Evolutionary conservation across 2,113 vertebrate species (phyloP).

Genomic region (Scalopus aquaticus): DNA sequence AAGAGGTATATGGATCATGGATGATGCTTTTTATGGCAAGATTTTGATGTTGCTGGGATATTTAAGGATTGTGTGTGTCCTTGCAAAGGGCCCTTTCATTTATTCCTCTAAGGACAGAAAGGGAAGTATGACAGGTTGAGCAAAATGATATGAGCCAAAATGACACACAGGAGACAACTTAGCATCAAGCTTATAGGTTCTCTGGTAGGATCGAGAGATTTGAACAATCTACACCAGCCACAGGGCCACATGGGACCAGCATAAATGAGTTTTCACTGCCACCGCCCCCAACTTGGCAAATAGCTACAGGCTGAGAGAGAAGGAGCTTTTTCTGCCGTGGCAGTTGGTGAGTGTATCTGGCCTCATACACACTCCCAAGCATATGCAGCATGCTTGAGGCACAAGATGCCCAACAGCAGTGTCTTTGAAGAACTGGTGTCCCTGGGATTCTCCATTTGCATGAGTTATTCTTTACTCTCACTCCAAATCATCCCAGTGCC

Average conservation of each 20-base stretch:
- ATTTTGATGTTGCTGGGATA: constrained; percentile 37
- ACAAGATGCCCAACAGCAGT: not conserved
- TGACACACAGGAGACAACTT: constrained; percentile 44
- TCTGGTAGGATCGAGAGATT: constrained; percentile 45
- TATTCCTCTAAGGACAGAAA: not conserved
- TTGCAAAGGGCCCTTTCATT: constrained; percentile 14
- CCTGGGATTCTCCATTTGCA: not conserved
- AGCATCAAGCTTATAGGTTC: constrained; percentile 33
- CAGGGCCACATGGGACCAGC: not conserved
- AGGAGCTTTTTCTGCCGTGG: not conserved
- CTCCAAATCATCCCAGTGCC: not conserved
- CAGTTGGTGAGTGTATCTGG: not conserved
- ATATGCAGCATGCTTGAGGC: not conserved
- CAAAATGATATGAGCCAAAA: constrained; percentile 10
- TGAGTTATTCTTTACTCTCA: not conserved
- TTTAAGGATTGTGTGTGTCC: constrained; percentile 11
- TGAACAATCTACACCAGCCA: constrained; percentile 25
- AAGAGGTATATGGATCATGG: not conserved
- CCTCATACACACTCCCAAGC: not conserved
- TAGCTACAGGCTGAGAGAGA: not conserved
- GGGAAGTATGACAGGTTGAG: constrained; percentile 80
- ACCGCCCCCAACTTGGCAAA: not conserved
- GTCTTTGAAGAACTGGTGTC: not conserved
- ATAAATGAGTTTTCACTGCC: not conserved
- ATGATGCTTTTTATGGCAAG: constrained; percentile 13